Evolutionary conservation across 2,113 vertebrate genomes (phyloP).

Genomic region (Microcebus lehilahytsara): DNA sequence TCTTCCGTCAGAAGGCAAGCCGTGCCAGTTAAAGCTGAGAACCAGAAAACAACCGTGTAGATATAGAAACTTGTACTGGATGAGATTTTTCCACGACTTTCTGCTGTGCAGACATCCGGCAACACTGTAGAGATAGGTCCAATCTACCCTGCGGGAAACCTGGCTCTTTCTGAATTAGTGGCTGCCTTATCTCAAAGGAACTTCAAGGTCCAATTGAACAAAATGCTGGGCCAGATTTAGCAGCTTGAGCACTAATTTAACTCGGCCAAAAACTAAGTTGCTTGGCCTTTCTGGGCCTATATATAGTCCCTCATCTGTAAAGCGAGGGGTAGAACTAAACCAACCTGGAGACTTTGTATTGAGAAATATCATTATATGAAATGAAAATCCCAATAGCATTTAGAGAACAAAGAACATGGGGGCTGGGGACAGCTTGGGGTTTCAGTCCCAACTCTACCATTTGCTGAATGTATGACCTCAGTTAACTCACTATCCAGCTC

Average conservation of each 20-base stretch:
- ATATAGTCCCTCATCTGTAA: neutral
- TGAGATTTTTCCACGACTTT: slow-evolving; percentile 55
- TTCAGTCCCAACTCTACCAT: neutral
- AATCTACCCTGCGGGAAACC: neutral
- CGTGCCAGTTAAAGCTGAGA: slow-evolving; percentile 69
- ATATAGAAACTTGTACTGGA: slow-evolving; percentile 45
- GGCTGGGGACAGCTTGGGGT: neutral
- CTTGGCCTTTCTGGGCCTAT: neutral
- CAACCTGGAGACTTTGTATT: neutral
- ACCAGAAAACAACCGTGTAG: slow-evolving; percentile 60
- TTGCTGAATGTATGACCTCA: neutral
- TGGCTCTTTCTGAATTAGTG: slow-evolving; percentile 35
- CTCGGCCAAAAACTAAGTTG: neutral
- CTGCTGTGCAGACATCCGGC: slow-evolving; percentile 36
- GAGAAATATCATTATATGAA: neutral
- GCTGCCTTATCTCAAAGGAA: slow-evolving; percentile 33
- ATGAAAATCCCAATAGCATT: neutral
- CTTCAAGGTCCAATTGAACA: neutral
- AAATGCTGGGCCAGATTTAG: neutral
- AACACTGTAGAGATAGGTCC: neutral
- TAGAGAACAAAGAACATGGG: neutral
- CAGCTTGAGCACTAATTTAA: neutral
- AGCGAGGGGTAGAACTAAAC: neutral
- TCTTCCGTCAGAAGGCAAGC: slow-evolving; percentile 55
- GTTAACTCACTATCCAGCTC: neutral